Percentiles rank a stretch among this genome's conserved stretches.
phyloP scores from a whole-genome alignment of 1,140 invertebrate species.

The Drosophila cardini region DNA sequence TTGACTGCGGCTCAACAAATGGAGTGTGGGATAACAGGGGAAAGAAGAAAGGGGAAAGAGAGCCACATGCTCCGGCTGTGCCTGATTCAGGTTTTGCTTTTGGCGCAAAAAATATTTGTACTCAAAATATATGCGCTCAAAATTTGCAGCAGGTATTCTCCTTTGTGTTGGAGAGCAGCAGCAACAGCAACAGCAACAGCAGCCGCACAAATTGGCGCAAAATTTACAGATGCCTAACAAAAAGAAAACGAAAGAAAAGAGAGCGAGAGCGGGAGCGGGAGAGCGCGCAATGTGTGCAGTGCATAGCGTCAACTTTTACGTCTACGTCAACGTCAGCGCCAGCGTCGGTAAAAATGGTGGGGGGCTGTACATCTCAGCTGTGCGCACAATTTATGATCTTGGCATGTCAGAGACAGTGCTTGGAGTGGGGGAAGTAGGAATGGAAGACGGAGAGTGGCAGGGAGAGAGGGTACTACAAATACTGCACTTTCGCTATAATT shows the following conservation, averaged over 20 bases:
- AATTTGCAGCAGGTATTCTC: slow-evolving; percentile 71
- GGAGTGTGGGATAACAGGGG: slow-evolving; percentile 53
- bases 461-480: not conserved
- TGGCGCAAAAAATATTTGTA: slow-evolving; percentile 67
- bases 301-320: too few relatives aligned
- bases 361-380: slow-evolving; percentile 28
- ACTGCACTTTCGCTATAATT: slow-evolving; percentile 18
- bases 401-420: slow-evolving; percentile 24
- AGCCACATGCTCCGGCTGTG: slow-evolving; percentile 42
- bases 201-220: slow-evolving; percentile 77
- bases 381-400: slow-evolving; percentile 45
- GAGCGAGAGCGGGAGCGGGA: not conserved
- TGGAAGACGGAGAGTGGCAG: not conserved
- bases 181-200: slow-evolving; percentile 51
- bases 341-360: not conserved
- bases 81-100: slow-evolving; percentile 79
- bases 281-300: not conserved
- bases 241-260: slow-evolving; percentile 18
- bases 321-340: not conserved
- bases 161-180: slow-evolving; percentile 33
- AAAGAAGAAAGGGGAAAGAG: slow-evolving; percentile 1
- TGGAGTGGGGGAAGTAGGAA: not conserved
- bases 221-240: slow-evolving; percentile 74
- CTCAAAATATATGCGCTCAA: slow-evolving; percentile 47
- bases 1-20: slow-evolving; percentile 67